Conservation (phyloP, 2,113 vertebrate genomes). For the Chamaea fasciata region DNA sequence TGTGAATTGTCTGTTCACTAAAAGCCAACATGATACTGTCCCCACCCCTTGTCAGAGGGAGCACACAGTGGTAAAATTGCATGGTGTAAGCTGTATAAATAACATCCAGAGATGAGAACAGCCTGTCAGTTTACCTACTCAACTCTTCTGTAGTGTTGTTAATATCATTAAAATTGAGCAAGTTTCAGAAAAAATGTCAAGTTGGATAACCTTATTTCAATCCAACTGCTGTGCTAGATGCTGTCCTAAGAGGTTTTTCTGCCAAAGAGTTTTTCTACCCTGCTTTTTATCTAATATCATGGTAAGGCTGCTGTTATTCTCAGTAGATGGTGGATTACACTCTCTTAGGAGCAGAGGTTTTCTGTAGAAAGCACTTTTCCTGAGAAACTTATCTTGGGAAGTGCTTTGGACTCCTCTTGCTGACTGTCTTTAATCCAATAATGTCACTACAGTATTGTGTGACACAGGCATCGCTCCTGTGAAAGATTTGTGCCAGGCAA, state of each 20-base stretch:
- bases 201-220: background rate
- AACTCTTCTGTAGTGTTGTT: background rate
- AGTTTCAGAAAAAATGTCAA: background rate
- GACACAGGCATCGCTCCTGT: background rate
- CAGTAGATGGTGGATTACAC: background rate
- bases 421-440: slow-evolving; percentile 22
- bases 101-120: background rate
- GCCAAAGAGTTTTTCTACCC: background rate
- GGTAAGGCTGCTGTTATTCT: background rate
- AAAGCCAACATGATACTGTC: background rate
- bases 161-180: background rate
- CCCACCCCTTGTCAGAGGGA: background rate
- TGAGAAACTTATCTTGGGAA: slow-evolving; percentile 1
- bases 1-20: background rate
- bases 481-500: slow-evolving; percentile 1
- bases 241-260: background rate
- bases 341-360: background rate
- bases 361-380: slow-evolving; percentile 15
- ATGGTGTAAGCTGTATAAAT: background rate
- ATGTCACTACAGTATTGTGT: background rate
- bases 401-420: slow-evolving; percentile 8
- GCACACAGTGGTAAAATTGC: background rate
- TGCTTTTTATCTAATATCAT: background rate
- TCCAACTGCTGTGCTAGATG: background rate
- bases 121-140: background rate